Evolutionary conservation across 2,888 invertebrate genomes (phyloP).

Genomic region (Caenorhabditis drosophilae): DNA sequence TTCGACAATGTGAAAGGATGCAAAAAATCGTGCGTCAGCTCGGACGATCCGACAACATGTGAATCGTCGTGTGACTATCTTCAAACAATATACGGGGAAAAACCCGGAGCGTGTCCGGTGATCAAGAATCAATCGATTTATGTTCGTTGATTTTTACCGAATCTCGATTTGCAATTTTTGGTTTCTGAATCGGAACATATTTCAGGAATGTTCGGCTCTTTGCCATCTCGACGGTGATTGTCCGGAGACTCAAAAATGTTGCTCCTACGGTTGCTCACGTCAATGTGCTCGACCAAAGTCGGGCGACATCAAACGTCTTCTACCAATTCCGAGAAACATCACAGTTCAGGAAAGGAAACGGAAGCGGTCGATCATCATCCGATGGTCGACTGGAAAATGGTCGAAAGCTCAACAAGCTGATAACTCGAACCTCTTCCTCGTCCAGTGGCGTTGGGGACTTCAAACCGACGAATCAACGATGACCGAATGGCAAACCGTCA

Average conservation of each 20-base stretch:
- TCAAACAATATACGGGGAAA: constrained; percentile 61
- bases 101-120: constrained; percentile 69
- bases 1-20: constrained; percentile 39
- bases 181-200: constrained; percentile 1
- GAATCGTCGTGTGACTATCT: constrained; percentile 69
- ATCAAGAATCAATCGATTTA: constrained; percentile 45
- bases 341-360: constrained; percentile 63
- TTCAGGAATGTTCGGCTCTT: constrained; percentile 68
- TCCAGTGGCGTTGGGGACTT: constrained; percentile 68
- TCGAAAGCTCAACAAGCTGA: constrained; percentile 48
- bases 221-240: constrained; percentile 70
- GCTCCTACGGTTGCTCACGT: constrained; percentile 65
- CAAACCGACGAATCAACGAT: constrained; percentile 46
- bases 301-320: constrained; percentile 35
- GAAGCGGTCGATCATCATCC: constrained; percentile 62
- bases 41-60: constrained; percentile 44
- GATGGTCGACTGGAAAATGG: constrained; percentile 63
- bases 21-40: constrained; percentile 24
- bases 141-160: too few relatives aligned
- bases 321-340: constrained; percentile 62
- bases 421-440: constrained; percentile 61
- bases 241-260: constrained; percentile 69
- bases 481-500: constrained; percentile 68
- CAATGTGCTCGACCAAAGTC: constrained; percentile 52
- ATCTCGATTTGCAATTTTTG: too few relatives aligned